Evolutionary conservation across 2,888 invertebrate genomes (phyloP), one percentile per base, ranked within the genome.

Genomic region (Orthosia gothica): DNA sequence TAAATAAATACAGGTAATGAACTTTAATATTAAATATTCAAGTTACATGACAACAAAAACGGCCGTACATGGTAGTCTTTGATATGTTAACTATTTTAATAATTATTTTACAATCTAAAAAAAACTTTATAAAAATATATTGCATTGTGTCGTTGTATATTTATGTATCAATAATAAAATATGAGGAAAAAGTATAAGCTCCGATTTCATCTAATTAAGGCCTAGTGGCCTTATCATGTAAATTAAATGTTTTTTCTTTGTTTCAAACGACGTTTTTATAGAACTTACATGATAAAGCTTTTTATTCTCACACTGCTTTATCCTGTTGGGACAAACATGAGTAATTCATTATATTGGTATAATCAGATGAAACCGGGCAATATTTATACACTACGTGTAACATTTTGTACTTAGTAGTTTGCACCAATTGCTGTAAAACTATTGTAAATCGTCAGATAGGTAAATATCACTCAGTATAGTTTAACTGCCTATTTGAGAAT

Each of bases 101-200:
- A 87, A 93, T 90, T 85, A 87, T 61, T 78, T 80, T 88, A 91
- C 88, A 84, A 89, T 91, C 91, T 92, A 94, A 94, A 93, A 93
- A 85, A 82, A 86, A 89, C 91, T 91, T 92, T 91, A 93, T 92
- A 90, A 89, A 94, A 94, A 95, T 93, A 95, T 95, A 95, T 95
- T 95, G 93, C 94, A 92, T 93, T 92, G 92, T 89, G 87, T 95
- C 94, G 94, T 95, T 95, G 95, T 95, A 94, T 92, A 92, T 90
- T 91, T 90, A 88, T 92, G 91, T 90, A 90, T 87, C 90, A 93
- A 92, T 92, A 92, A 89, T 93, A 93, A 87, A 88, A 88, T 87
- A 88, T 88, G 86, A 87, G 87, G 88, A 80, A 86, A 91, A 83
- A 85, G 78, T 73, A 72, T 81, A 80, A 75, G 81, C 82, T 78